phyloP scores from a whole-genome alignment of 2,888 invertebrate species.

The Autographa pulchrina region DNA sequence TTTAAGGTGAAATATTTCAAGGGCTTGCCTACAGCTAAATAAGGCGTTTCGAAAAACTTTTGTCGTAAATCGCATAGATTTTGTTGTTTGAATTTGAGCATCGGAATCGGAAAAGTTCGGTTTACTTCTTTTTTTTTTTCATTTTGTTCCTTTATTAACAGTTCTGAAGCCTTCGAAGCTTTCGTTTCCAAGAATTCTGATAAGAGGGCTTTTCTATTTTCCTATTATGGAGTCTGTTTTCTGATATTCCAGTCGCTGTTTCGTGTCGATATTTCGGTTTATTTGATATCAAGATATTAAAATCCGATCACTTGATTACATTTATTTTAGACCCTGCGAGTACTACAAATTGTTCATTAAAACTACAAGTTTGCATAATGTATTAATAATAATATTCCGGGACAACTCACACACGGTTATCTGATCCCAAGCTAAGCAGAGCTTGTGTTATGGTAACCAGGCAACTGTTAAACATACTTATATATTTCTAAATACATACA shows the following conservation, averaged over 20 bases:
- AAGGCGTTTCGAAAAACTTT: constrained; percentile 45
- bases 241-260: background rate
- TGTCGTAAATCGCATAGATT: constrained; percentile 35
- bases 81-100: constrained; percentile 35
- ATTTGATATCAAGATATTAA: background rate
- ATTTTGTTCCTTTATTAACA: constrained; percentile 8
- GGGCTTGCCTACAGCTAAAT: constrained; percentile 46
- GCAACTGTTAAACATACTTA: no score
- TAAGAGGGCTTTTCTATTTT: background rate
- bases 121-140: background rate
- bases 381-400: no score
- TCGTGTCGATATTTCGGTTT: background rate
- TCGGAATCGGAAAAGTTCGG: constrained; percentile 1
- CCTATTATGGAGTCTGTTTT: background rate
- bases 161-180: constrained; percentile 4
- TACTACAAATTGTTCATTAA: no score
- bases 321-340: background rate
- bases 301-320: background rate
- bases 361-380: no score
- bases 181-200: background rate
- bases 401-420: no score
- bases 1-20: constrained; percentile 61
- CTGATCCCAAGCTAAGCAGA: no score
- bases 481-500: no score
- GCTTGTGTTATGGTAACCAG: no score